Evolutionary conservation across 2,888 invertebrate genomes (phyloP), one percentile per base, ranked within the genome.

Genomic region (Hipparchia sbordonii): DNA sequence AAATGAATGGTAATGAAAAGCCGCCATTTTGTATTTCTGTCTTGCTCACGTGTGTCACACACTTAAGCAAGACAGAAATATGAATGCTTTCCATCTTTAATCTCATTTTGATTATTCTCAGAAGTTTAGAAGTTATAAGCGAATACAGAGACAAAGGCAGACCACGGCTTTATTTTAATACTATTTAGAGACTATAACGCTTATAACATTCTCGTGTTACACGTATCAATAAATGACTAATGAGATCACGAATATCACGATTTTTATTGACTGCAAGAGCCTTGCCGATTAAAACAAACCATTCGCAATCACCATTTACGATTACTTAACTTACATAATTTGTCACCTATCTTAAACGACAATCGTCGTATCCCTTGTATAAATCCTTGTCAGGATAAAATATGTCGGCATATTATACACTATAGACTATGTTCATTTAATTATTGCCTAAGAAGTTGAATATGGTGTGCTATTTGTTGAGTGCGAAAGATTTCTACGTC

Each of bases 281-380:
- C 33, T 10, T 39, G 39, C 10, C 3, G 12, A 60, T 39, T 60
- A 39, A 39, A 39, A 60, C 12, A 39, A 59, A 59, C 2, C 59
- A 60, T 39, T 60, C 59, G 10, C 63, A 63, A 48, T 62, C 39
- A 48, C 9, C n/a, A 62, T 61, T 59, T 59, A 33, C 9, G 8
- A 61, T 33, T 13, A 62, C 63, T 63, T 63, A 63, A 63, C 59
- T 63, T 63, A 62, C 33, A 46, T 62, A 63, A 48, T 63, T 59
- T 60, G 59, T 60, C 63, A 63, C 48, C 48, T 63, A 63, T 48
- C 45, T 57, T 6, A 45, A 39, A n/a, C n/a, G 48, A 60, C 39
- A 33, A 39, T 33, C 59, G 33, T 39, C 13, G 48, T 13, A 48
- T 63, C 63, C 63, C 63, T 63, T 63, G 63, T 63, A 63, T 63